Base-by-base conservation (phyloP, 2,888 invertebrate genomes). In the Laspeyria flexula region DNA sequence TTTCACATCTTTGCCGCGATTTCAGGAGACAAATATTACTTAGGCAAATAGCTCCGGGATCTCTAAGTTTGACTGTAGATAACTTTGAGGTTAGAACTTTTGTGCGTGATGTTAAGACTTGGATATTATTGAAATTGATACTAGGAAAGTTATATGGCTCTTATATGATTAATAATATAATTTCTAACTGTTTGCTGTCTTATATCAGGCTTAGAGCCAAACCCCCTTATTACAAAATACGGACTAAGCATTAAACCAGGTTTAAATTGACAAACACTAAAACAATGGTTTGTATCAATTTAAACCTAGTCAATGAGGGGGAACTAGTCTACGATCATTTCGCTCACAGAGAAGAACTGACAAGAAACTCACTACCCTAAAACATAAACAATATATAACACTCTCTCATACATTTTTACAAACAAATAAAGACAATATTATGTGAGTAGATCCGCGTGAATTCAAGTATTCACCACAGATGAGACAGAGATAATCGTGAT, bases 401-500 rank as follows among this genome's bases (percentile, higher is more conserved):
- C 13, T 3, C 35, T n/a, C 9, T 25, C 25, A 7, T 25, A 7
- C 7, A 25, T 25, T 21, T 21, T 1, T 5, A 33, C 33, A 33
- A 11, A 21, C 6, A 23, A 23, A 33, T 21, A 41, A 30, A 47
- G 0, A 29, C 29, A 27, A 37, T 42, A 33, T 42, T 13, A 13
- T 46, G 46, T 9, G 30, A 40, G 33, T 21, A 50, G 55, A 44
- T 33, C 27, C n/a, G 21, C 33, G 29, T 42, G 35, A 44, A 50
- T 60, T 45, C 42, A 45, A 50, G 45, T 56, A 55, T 55, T 68
- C 53, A 54, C 45, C 65, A 59, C 40, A 75, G 66, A 68, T 66
- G 60, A 58, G 53, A 50, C 50, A 41, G 38, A 59, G 75, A 74
- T 73, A 69, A 46, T 55, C 58, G 48, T 68, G 72, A 75, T 72